Evolutionary conservation across 92 coral and sea anemone genomes (phyloP).

Genomic region (Blastomussa wellsi): DNA sequence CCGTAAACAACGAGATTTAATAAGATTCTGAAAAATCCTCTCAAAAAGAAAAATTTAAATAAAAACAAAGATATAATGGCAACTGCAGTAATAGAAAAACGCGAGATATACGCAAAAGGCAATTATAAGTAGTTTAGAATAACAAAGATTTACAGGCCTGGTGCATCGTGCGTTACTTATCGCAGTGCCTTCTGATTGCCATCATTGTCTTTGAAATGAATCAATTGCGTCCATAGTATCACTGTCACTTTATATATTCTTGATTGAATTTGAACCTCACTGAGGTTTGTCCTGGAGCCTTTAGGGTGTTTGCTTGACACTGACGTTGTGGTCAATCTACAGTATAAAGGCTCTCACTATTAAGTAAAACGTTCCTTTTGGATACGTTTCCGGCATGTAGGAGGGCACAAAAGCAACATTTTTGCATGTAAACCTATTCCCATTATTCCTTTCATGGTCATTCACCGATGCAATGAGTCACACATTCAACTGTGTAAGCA

Average conservation of each 20-base stretch:
- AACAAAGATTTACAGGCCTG: background rate
- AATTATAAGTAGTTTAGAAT: background rate
- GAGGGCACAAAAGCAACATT: background rate
- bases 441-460: background rate
- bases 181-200: background rate
- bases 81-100: background rate
- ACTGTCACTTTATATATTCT: background rate
- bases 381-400: background rate
- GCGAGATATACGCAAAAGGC: background rate
- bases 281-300: background rate
- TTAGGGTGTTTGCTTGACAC: background rate
- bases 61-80: background rate
- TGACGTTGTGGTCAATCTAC: background rate
- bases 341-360: background rate
- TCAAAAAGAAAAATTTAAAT: background rate
- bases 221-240: background rate
- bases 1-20: background rate
- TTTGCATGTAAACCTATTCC: background rate
- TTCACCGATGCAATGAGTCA: background rate
- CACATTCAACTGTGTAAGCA: background rate
- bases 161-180: slow-evolving; percentile 1
- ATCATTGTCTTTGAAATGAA: background rate
- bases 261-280: background rate
- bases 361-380: background rate
- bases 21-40: background rate